These are phyloP conservation scores for Tupiocoris notatus DNA, from an alignment of 2,888 invertebrate genomes.

Conservation along the genomic window DNA sequence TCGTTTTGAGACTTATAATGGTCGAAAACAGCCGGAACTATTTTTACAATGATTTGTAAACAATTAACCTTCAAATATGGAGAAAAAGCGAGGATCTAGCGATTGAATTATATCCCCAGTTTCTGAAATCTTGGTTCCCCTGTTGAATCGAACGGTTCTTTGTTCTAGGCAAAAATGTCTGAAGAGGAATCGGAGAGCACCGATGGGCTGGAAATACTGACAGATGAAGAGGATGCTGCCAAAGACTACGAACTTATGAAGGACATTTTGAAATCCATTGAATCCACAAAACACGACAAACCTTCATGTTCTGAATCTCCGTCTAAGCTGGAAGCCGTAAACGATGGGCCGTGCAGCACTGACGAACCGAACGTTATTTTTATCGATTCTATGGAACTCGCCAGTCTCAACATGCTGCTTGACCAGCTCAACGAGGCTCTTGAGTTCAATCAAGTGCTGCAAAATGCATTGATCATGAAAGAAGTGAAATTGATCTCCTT, in stretches of 20 bases:
- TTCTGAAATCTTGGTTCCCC: no score
- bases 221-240: conserved; percentile 8
- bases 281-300: background rate
- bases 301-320: background rate
- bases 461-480: conserved; percentile 13
- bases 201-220: background rate
- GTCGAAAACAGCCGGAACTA: no score
- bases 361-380: background rate
- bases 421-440: background rate
- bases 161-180: conserved; percentile 19
- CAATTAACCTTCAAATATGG: no score
- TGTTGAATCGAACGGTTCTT: background rate
- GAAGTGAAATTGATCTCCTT: conserved; percentile 24
- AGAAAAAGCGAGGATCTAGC: no score
- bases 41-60: no score
- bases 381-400: background rate
- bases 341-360: background rate
- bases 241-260: conserved; percentile 20
- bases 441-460: background rate
- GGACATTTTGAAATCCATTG: conserved; percentile 4
- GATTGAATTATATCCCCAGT: no score
- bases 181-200: conserved; percentile 4
- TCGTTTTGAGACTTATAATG: no score
- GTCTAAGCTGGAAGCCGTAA: background rate
- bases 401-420: background rate